Evolutionary conservation across 2,888 invertebrate species (phyloP), one percentile per base, ranked within the genome.

Genomic region (Patella pellucida): DNA sequence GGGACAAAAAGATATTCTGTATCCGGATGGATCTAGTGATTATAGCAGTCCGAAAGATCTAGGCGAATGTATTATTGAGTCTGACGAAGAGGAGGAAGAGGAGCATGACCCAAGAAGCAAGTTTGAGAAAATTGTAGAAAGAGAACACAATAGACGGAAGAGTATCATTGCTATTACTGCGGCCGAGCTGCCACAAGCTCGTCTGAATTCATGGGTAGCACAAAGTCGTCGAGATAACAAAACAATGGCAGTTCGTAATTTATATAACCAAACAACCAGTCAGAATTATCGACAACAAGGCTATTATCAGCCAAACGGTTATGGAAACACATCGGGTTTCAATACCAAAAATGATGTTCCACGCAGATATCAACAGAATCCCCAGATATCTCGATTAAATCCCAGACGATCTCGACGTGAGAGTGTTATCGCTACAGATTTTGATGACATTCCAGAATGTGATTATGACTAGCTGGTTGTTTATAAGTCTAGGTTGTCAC

Each of bases 91-190:
- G 23, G 69, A 69, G n/a, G 23, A 69, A 16, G 31, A 19, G 11
- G 69, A 41, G 11, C n/a, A 62, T 62, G 69, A 69, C 14, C 41
- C 62, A 62, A 62, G 19, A 11, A 62, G 62, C 14, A 19, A 62
- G 62, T 62, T 23, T 62, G 62, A 62, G 62, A 62, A 62, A 62
- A 62, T 62, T 23, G 62, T 62, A 62, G 1, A 19, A 62, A 62
- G 23, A 19, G 62, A 62, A 23, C 62, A 62, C 62, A 62, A 19
- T 12, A 19, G 62, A 23, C 62, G 62, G 23, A 62, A 62, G 19
- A 62, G 62, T 62, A 62, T 62, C 3, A 23, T 23, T 15, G 19
- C 23, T 62, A 23, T 19, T 23, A 23, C 23, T 19, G 62, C 19
- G 7, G 62, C 11, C 3, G 11, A 23, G 11, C 62, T 23, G 62